Percentiles rank a stretch among this genome's conserved stretches.
Conservation (phyloP, 2,888 invertebrate genomes). For the Saturnia pavonia region DNA sequence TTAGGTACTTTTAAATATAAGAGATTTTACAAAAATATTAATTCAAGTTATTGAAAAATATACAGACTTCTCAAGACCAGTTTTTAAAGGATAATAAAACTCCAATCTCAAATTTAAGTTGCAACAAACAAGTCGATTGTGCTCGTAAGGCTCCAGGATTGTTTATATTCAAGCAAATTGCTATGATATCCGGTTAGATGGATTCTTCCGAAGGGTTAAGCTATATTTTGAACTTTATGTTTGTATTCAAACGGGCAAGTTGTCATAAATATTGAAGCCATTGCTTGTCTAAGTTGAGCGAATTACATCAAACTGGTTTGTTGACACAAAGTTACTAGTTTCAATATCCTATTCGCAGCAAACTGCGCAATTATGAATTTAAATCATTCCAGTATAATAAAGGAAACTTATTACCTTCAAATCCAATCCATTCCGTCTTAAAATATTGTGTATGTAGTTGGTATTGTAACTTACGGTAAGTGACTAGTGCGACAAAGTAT, state of each 20-base stretch:
- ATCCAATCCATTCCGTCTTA: conserved; percentile 13
- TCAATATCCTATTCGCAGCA: conserved; percentile 61
- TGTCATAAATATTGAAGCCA: conserved; percentile 71
- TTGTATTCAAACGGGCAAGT: conserved; percentile 64
- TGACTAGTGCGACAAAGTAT: not conserved
- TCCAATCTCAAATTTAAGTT: not conserved
- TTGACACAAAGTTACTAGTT: conserved; percentile 62
- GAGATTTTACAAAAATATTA: no score
- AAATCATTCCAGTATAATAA: conserved; percentile 51
- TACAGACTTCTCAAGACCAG: no score
- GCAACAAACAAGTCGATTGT: conserved; percentile 32
- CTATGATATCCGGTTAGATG: conserved; percentile 63
- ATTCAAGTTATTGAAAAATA: no score
- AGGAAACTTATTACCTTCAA: conserved; percentile 30
- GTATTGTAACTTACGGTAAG: not conserved
- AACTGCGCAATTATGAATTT: conserved; percentile 52
- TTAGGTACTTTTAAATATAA: not conserved
- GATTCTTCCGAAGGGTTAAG: conserved; percentile 65
- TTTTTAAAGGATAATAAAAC: not conserved
- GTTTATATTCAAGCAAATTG: conserved; percentile 63
- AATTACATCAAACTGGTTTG: conserved; percentile 71
- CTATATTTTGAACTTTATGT: conserved; percentile 69
- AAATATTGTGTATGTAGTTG: not conserved
- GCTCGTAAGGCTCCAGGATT: conserved; percentile 44
- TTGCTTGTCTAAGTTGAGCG: conserved; percentile 62